Base-by-base conservation (phyloP, 2,113 vertebrate genomes). In the Tachysurus vachellii region DNA sequence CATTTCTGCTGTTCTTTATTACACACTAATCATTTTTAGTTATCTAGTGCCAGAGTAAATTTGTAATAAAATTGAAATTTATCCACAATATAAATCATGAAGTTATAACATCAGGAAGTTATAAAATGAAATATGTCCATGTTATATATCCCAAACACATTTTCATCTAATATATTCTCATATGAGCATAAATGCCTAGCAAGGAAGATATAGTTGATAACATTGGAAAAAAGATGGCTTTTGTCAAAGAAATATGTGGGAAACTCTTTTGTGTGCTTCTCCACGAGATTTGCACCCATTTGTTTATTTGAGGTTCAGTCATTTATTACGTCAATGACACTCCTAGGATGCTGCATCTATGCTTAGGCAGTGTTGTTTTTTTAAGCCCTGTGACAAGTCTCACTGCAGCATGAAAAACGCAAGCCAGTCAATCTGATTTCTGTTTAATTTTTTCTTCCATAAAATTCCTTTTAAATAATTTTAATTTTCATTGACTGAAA, bases 231-330 rank as follows among this genome's bases (percentile, higher is more conserved):
- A 85, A 17, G 19, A 44, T 31, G 66, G 50, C 14, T 10, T 59
- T 57, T 17, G 17, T 28, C 54, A 75, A 19, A 76, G 70, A n/a
- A 76, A 28, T 11, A 31, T 64, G 12, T 76, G 44, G 61, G 36
- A 76, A 76, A 50, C 54, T 76, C 28, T 47, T 59, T 79, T 57
- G 59, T 61, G 64, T 73, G 59, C 28, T 19, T 85, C 42, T 54
- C 75, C 73, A 79, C 59, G 66, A 23, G 3, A 79, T 85, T 85
- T 79, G 75, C 84, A 85, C 26, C 77, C 61, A 62, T 16, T 77
- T 10, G 42, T 5, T 73, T 56, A 28, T 64, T 26, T 50, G 61
- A 50, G 17, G 7, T 50, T 4, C 81, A 53, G 23, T 14, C 61
- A 19, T 83, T 83, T n/a, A 83, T 53, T 8, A 83, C n/a, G 42